Conservation (phyloP, 2,888 invertebrate genomes). For the Dasypolia templi region DNA sequence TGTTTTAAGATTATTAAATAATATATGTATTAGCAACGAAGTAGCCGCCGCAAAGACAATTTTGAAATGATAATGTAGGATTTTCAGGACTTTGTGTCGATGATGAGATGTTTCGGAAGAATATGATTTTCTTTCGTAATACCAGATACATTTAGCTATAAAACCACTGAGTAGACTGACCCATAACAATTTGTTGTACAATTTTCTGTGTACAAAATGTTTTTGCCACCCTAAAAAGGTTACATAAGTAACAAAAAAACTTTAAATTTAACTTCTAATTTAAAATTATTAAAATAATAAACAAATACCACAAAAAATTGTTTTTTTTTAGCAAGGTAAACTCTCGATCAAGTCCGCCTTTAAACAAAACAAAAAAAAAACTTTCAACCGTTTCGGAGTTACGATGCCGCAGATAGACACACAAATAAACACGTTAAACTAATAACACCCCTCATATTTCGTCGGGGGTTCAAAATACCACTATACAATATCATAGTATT, state of each 20-base stretch:
- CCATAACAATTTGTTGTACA: neutral
- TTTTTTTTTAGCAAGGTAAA: no score
- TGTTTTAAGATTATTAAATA: neutral
- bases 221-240: neutral
- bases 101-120: neutral
- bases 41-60: neutral
- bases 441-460: no score
- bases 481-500: neutral
- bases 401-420: no score
- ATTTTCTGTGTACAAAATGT: neutral
- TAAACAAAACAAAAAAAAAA: no score
- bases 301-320: no score
- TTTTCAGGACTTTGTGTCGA: neutral
- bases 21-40: no score
- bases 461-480: no score
- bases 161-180: neutral
- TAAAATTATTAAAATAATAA: no score
- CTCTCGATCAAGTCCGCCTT: no score
- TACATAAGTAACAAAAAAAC: neutral
- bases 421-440: no score
- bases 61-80: neutral
- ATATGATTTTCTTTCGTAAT: neutral
- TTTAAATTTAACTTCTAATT: no score
- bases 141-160: neutral
- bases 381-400: no score